Evolutionary conservation across 2,888 invertebrate genomes (phyloP).

Genomic region (Archaeoteleia sp.): DNA sequence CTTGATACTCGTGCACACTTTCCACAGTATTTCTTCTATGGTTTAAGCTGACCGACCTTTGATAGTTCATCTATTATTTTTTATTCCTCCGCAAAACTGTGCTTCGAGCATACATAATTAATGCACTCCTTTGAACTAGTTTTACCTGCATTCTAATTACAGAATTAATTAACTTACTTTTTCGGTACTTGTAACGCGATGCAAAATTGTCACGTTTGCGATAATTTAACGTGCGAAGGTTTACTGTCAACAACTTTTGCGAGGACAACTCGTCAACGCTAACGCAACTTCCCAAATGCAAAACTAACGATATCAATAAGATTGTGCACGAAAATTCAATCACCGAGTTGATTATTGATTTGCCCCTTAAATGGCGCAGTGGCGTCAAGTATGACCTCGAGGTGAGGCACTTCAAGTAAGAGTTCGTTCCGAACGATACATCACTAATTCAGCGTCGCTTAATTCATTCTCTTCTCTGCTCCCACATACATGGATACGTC

Average conservation of each 20-base stretch:
- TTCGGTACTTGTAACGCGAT: conserved; percentile 19
- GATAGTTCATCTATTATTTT: conserved; percentile 8
- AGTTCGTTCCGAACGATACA: conserved; percentile 34
- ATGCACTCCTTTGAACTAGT: conserved; percentile 14
- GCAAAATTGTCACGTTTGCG: conserved; percentile 30
- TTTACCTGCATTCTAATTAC: conserved; percentile 34
- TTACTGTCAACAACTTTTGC: no score
- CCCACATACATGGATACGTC: not conserved
- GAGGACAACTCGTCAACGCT: no score
- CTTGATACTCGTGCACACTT: conserved; percentile 1
- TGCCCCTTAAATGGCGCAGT: conserved; percentile 44
- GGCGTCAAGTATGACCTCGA: conserved; percentile 47
- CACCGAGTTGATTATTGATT: conserved; percentile 45
- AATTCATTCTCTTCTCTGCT: conserved; percentile 20
- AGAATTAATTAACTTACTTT: conserved; percentile 30
- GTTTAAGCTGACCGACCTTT: not conserved
- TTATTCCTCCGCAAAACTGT: conserved; percentile 6
- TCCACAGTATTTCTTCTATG: not conserved
- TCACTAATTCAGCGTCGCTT: conserved; percentile 35
- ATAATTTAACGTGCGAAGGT: conserved; percentile 24
- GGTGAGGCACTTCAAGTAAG: conserved; percentile 36
- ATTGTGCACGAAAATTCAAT: conserved; percentile 29
- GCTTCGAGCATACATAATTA: conserved; percentile 26
- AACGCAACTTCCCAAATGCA: no score
- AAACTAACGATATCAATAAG: conserved; percentile 7